Evolutionary conservation across 1,140 invertebrate species (phyloP), one percentile per base, ranked within the genome.

Genomic region (Eueides isabella): DNA sequence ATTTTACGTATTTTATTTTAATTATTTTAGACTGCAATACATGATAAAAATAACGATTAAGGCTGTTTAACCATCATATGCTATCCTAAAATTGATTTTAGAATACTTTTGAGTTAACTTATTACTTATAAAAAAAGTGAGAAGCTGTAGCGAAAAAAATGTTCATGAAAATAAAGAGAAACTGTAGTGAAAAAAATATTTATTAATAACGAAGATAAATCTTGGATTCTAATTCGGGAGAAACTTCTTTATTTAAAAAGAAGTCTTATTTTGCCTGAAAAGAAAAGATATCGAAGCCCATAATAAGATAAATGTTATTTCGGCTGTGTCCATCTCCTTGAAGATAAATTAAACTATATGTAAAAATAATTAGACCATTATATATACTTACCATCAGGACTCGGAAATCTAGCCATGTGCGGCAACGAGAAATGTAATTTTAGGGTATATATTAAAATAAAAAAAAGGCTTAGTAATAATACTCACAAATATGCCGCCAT

Each of bases 211-310:
- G 67, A 23, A 61, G 67, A 33, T 30, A 29, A 69, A 69, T 55
- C 29, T 69, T 48, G 29, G n/a, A 31, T 63, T 30, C n/a, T 5
- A 28, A 28, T 67, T 38, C 48, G 48, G 30, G 31, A 48, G 66
- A 29, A 44, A 30, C 67, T 61, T 69, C 67, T 69, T 69, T 69
- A 31, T 30, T 69, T 61, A 69, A 61, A 69, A 69, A 44, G 38
- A 69, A 44, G 29, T 11, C 9, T 2, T 2, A 69, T 14, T 61
- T 55, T 16, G 26, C 9, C 48, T 55, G 48, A 55, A 26, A 55
- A 55, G 48, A 23, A 55, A 26, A 55, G 48, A 55, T 26, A 26
- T 55, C 48, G 19, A 26, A 55, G 48, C 48, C 48, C 48, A 26
- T 26, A 23, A 55, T 26, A 23, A 6, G 48, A 55, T 23, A 19